Evolutionary conservation across 1,140 invertebrate genomes (phyloP).

Genomic region (Periplaneta americana): DNA sequence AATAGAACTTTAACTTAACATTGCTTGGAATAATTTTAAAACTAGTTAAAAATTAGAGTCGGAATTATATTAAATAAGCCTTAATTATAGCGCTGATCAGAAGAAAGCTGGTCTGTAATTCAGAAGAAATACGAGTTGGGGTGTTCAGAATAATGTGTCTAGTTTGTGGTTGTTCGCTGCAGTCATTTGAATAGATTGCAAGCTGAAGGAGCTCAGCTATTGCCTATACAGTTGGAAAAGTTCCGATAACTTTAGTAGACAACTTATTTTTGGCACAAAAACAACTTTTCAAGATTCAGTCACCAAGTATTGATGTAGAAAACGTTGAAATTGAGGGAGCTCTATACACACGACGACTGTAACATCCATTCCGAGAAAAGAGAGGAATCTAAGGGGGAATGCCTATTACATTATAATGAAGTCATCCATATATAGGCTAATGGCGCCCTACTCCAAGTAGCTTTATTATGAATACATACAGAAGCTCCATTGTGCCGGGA

Average conservation of each 20-base stretch:
- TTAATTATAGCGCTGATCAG: too few species aligned
- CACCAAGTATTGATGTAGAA: background rate
- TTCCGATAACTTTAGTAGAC: background rate
- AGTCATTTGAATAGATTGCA: too few species aligned
- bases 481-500: background rate
- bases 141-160: too few species aligned
- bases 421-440: constrained; percentile 4
- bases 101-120: too few species aligned
- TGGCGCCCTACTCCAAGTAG: background rate
- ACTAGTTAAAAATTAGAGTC: too few species aligned
- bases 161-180: too few species aligned
- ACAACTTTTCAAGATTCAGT: background rate
- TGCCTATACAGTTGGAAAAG: background rate
- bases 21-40: too few species aligned
- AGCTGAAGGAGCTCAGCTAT: too few species aligned
- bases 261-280: background rate
- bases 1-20: too few species aligned
- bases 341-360: background rate
- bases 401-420: background rate
- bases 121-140: too few species aligned
- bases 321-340: background rate
- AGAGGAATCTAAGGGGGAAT: background rate
- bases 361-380: background rate
- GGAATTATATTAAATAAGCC: too few species aligned
- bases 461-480: background rate